Conservation (phyloP, 2,888 invertebrate species). For the Nebria brevicollis region DNA sequence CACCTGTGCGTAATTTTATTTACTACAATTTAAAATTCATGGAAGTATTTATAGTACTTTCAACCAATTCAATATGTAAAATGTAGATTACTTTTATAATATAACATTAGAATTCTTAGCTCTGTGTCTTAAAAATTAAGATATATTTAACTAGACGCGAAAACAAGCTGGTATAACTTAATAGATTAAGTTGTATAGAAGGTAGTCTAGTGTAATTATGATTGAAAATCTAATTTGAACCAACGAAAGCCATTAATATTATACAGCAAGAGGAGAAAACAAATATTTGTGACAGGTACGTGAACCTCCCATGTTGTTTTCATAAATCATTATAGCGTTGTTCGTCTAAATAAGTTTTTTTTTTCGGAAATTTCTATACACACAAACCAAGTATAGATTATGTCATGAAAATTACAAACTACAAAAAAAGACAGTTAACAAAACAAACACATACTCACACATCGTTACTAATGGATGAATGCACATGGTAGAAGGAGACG, state of each 20-base stretch:
- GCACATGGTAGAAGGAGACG: slow-evolving; percentile 7
- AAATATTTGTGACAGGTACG: slow-evolving; percentile 18
- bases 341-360: slow-evolving; percentile 14
- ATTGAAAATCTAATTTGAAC: not conserved
- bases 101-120: too few relatives aligned
- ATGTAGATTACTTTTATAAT: too few relatives aligned
- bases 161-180: not conserved
- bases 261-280: slow-evolving; percentile 8
- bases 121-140: not conserved
- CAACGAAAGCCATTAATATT: not conserved
- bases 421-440: slow-evolving; percentile 3
- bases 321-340: slow-evolving; percentile 16
- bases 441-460: slow-evolving; percentile 3
- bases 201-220: not conserved
- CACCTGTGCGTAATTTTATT: too few relatives aligned
- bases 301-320: slow-evolving; percentile 18
- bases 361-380: not conserved
- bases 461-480: slow-evolving; percentile 6
- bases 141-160: not conserved
- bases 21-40: too few relatives aligned
- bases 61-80: too few relatives aligned
- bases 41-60: too few relatives aligned
- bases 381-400: slow-evolving; percentile 8
- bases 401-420: slow-evolving; percentile 11
- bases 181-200: not conserved